Evolutionary conservation across 2,888 invertebrate genomes (phyloP), one percentile per base, ranked within the genome.

Genomic region (Leptinotarsa peninsularis): DNA sequence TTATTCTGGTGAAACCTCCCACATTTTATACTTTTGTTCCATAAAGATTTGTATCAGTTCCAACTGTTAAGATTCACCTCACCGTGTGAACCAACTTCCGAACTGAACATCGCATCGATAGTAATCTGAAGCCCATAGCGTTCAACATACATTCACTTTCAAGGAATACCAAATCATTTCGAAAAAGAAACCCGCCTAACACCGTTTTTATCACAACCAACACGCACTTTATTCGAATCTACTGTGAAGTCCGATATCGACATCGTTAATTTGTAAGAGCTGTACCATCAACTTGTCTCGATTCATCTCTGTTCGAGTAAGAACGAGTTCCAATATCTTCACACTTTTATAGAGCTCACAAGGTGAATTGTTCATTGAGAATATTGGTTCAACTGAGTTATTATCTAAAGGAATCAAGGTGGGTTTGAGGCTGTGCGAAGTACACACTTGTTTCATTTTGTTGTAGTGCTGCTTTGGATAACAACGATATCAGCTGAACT

Each of bases 311-410:
- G 58, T 58, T 58, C 15, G 58, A 15, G 4, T 15, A 14, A 14
- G 58, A 58, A 58, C 58, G 23, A 58, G 58, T 58, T 58, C 58
- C 58, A 18, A 58, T 58, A 58, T 58, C 27, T 58, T 58, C 58
- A 58, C 58, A 58, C 27, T 58, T 58, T 58, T 58, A 58, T 58
- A 14, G 23, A 14, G 58, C 14, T 2, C 58, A 58, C 58, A 23
- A 23, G 58, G 58, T 23, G 23, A 58, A 23, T 58, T 15, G 58
- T 27, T 58, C 58, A 23, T 58, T 58, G 14, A 15, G 58, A 23
- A 21, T 58, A 58, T 58, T 58, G 58, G 23, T 58, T 58, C 23
- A 58, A 14, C 21, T 58, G 58, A 58, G 58, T 15, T 27, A 21
- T 13, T 54, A 5, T 18, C 21, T 58, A 23, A 10, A 23, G 13